Percentiles rank a stretch among this genome's conserved stretches.
Evolutionary conservation across 2,113 vertebrate species (phyloP).

Genomic region (Myotis brandtii): DNA sequence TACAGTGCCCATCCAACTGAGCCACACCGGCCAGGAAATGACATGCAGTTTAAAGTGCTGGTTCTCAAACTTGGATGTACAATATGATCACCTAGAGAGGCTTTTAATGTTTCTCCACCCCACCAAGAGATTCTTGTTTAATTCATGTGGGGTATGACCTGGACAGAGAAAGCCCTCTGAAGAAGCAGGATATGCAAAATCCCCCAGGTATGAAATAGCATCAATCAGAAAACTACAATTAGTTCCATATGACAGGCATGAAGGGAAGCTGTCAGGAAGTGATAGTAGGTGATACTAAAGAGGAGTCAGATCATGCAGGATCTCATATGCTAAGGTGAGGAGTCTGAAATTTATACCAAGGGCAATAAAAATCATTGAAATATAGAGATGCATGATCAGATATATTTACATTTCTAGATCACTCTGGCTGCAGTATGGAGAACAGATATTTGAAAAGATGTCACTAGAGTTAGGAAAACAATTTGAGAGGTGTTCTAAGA

Average conservation of each 20-base stretch:
- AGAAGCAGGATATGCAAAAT: not conserved
- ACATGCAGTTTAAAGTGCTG: not conserved
- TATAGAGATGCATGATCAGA: not conserved
- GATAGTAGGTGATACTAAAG: not conserved
- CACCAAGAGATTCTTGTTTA: not conserved
- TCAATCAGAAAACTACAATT: conserved; percentile 3
- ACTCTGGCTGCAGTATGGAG: not conserved
- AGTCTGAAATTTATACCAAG: conserved; percentile 11
- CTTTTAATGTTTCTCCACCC: not conserved
- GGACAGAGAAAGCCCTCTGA: not conserved
- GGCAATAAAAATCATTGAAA: conserved; percentile 8
- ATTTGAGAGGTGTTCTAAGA: not conserved
- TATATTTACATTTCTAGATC: not conserved
- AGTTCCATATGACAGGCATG: not conserved
- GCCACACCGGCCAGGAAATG: too few species aligned
- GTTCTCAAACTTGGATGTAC: not conserved
- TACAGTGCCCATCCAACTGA: too few species aligned
- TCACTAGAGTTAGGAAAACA: not conserved
- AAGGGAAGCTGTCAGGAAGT: not conserved
- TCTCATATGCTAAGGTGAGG: not conserved
- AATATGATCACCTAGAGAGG: not conserved
- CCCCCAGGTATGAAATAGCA: not conserved
- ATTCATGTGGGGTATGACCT: not conserved
- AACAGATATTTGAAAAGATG: not conserved
- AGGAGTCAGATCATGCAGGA: not conserved